phyloP scores from a whole-genome alignment of 2,113 vertebrate genomes.

The Chrysochloris asiatica region DNA sequence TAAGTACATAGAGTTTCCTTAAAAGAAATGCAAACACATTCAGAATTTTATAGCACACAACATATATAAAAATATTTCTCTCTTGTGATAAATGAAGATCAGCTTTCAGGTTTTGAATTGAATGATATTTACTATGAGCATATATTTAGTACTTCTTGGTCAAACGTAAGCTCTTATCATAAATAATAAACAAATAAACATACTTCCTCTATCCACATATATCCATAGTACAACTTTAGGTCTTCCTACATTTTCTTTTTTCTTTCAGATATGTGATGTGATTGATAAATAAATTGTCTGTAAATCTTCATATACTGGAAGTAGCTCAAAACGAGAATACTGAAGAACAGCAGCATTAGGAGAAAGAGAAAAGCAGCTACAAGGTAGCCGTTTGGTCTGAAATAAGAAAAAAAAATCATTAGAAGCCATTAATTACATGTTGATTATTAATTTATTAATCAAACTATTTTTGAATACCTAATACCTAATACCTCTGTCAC shows the following conservation, averaged over 20 bases:
- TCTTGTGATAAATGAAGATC: constrained; percentile 29
- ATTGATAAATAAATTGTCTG: constrained; percentile 22
- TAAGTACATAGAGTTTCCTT: neutral
- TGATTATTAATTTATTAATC: neutral
- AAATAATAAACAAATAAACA: neutral
- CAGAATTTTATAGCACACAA: constrained; percentile 3
- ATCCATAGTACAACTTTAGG: neutral
- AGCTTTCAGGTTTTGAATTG: constrained; percentile 48
- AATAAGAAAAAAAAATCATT: constrained; percentile 46
- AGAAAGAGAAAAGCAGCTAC: neutral
- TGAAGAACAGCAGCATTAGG: constrained; percentile 54
- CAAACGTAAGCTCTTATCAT: neutral
- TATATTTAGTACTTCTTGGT: constrained; percentile 44
- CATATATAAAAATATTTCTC: neutral
- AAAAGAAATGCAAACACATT: constrained; percentile 22
- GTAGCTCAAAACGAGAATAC: constrained; percentile 70
- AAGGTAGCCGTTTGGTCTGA: constrained; percentile 54
- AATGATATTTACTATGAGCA: neutral
- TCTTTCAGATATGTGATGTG: neutral
- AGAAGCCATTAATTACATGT: neutral
- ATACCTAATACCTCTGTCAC: neutral
- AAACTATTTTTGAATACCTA: neutral
- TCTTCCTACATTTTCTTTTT: constrained; percentile 32
- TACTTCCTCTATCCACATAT: neutral
- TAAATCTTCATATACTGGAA: constrained; percentile 70